Evolutionary conservation across 2,113 vertebrate species (phyloP), one percentile per base, ranked within the genome.

Genomic region (Planiliza haematocheilus): DNA sequence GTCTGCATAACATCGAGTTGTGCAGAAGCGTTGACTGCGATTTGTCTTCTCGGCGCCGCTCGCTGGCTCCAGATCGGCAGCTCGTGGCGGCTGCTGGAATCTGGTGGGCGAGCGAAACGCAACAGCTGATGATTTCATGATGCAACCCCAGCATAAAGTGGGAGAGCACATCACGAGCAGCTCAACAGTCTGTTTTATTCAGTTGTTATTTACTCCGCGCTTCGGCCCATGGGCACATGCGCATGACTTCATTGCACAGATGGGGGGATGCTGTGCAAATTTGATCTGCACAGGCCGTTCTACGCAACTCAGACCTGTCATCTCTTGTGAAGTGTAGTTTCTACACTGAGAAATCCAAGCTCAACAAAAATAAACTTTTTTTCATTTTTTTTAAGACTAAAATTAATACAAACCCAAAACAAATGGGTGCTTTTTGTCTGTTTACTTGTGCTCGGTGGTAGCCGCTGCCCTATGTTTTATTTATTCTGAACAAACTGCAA

Each of bases 101-200:
- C 46, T 37, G 60, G 70, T 78, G 78, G 83, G 76, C 42, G 75
- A 85, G 20, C 69, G 73, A 80, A 83, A 77, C n/a, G 9, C 70
- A 86, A 66, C 81, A 78, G 80, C 80, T 84, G 87, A 89, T 84
- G 84, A 72, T 78, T 78, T 68, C 56, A 64, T 89, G 89, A 87
- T 83, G 84, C 82, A 89, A 88, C 70, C 77, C 68, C n/a, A 24
- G 76, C 78, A 84, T 38, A 68, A 74, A 87, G 61, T 36, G 64
- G 51, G 82, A 73, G 85, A 88, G 71, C 41, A 46, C 80, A 75
- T 73, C 66, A 66, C 46, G 61, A 20, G 46, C 51, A 41, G 65
- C 77, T 57, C 63, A 21, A 37, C 59, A 13, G 71, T 38, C 64
- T 57, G 36, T 70, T 83, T 75, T 84, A 77, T 78, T 70, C 38